Evolutionary conservation across 2,888 invertebrate species (phyloP).

Genomic region (Volucella inflata): DNA sequence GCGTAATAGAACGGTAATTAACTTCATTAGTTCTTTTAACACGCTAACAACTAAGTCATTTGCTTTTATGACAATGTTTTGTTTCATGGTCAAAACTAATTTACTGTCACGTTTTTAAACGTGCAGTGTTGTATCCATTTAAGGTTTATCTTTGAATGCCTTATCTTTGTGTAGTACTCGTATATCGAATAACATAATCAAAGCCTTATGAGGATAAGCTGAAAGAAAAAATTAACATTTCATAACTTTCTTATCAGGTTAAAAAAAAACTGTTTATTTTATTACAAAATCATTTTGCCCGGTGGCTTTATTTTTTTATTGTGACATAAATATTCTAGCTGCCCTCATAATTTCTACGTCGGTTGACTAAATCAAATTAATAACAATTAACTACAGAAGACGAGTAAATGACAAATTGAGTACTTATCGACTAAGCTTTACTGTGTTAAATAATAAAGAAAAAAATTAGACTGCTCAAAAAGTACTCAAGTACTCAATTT

Average conservation of each 20-base stretch:
- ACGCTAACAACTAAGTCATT: neutral
- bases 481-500: too few relatives aligned
- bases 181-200: slow-evolving; percentile 2
- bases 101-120: neutral
- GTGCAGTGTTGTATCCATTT: neutral
- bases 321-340: too few relatives aligned
- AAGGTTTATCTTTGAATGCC: neutral
- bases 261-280: too few relatives aligned
- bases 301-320: too few relatives aligned
- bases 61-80: neutral
- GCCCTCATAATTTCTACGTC: neutral
- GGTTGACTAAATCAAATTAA: neutral
- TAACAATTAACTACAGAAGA: neutral
- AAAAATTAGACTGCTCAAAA: too few relatives aligned
- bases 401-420: neutral
- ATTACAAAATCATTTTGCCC: too few relatives aligned
- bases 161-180: slow-evolving; percentile 19
- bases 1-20: neutral
- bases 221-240: too few relatives aligned
- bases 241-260: too few relatives aligned
- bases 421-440: neutral
- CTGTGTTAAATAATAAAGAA: too few relatives aligned
- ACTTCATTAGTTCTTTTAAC: neutral
- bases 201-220: neutral
- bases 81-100: neutral